phyloP scores from a whole-genome alignment of 2,888 invertebrate species.

The Helicoverpa assulta region DNA sequence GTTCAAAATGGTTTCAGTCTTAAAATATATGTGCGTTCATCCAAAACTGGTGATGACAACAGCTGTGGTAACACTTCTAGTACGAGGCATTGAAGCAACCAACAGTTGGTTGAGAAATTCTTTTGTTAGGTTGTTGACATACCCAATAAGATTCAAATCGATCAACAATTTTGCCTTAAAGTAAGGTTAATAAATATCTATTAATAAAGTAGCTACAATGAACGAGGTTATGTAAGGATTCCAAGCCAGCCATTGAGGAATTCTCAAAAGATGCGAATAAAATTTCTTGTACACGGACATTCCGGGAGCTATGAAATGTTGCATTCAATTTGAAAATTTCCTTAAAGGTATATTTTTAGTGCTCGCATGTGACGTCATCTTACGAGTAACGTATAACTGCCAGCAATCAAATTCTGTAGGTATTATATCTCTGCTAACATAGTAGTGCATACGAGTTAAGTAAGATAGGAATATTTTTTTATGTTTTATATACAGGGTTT shows the following conservation, averaged over 20 bases:
- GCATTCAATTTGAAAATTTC: constrained; percentile 68
- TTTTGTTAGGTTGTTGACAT: no score
- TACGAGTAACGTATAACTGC: constrained; percentile 12
- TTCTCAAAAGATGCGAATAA: constrained; percentile 66
- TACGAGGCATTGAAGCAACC: not conserved
- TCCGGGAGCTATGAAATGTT: constrained; percentile 64
- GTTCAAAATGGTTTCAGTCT: not conserved
- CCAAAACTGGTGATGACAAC: not conserved
- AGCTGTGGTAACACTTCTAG: not conserved
- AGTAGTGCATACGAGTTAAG: not conserved
- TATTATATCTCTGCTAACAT: constrained; percentile 1
- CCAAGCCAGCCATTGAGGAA: constrained; percentile 55
- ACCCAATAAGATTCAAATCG: no score
- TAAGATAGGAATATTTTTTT: not conserved
- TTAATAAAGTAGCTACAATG: no score
- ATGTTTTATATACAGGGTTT: no score
- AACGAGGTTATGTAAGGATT: constrained; percentile 61
- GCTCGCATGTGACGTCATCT: constrained; percentile 35
- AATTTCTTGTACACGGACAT: constrained; percentile 65
- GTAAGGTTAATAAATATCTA: no score
- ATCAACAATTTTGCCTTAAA: no score
- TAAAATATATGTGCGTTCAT: not conserved
- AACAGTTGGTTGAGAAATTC: no score
- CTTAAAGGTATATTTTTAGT: constrained; percentile 59
- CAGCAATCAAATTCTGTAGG: constrained; percentile 29